These are phyloP conservation scores for Microtus oregoni DNA, from an alignment of 2,113 vertebrate species.

Conservation along the genomic window DNA sequence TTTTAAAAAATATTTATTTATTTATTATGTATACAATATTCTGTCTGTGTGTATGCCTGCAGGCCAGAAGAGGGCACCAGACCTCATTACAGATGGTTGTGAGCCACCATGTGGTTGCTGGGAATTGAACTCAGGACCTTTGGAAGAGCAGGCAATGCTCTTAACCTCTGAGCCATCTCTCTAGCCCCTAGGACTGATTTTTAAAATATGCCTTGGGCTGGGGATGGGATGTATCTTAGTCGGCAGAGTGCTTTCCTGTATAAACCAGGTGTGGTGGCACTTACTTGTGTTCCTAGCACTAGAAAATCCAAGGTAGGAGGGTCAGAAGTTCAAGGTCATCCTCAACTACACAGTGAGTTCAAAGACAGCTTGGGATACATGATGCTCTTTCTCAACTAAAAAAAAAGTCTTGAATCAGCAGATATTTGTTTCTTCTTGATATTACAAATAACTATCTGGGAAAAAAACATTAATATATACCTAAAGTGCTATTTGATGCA, in stretches of 20 bases:
- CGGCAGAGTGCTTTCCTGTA: background rate
- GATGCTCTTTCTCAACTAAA: background rate
- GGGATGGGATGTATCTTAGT: background rate
- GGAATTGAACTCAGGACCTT: too few species aligned
- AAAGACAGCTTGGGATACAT: background rate
- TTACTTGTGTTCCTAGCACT: background rate
- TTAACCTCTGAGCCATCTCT: too few species aligned
- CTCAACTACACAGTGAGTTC: background rate
- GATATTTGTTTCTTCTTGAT: background rate
- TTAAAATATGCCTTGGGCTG: background rate
- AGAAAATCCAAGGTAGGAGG: background rate
- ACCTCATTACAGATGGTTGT: too few species aligned
- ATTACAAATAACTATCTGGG: background rate
- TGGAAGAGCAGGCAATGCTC: too few species aligned
- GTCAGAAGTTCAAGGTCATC: background rate
- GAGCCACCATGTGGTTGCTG: too few species aligned
- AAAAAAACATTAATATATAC: conserved; percentile 17
- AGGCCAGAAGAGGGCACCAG: too few species aligned
- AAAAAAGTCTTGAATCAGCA: background rate
- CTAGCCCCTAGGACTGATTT: background rate
- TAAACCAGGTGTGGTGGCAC: background rate
- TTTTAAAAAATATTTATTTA: too few species aligned
- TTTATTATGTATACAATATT: too few species aligned
- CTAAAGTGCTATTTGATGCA: conserved; percentile 24
- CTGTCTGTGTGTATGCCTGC: too few species aligned